These are phyloP conservation scores for Diphyllodes magnificus DNA, from an alignment of 2,113 vertebrate genomes.

Conservation along the genomic window DNA sequence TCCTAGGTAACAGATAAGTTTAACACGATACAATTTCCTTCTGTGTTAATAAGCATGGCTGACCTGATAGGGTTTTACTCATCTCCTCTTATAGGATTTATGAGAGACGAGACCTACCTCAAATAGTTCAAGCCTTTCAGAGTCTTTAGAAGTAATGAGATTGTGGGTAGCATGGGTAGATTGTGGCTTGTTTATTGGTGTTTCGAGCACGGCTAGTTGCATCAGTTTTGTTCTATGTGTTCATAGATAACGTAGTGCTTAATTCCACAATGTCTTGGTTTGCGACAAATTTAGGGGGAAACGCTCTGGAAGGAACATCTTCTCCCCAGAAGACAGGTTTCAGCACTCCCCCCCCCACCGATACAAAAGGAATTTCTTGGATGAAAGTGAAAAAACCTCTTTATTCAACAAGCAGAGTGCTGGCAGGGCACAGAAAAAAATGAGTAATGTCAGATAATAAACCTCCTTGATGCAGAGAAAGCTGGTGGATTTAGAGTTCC, in stretches of 20 bases:
- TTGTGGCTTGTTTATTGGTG: conserved; percentile 31
- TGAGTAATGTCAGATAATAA: neutral
- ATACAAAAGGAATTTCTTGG: neutral
- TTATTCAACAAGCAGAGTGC: neutral
- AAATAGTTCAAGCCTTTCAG: neutral
- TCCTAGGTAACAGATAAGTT: neutral
- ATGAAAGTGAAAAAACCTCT: neutral
- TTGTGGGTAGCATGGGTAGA: conserved; percentile 28
- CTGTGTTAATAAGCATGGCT: neutral
- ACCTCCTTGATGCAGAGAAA: neutral
- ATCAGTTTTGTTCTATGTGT: neutral
- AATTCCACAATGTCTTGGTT: neutral
- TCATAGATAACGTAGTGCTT: neutral
- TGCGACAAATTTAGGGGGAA: neutral
- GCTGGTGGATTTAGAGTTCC: neutral
- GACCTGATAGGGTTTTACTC: neutral
- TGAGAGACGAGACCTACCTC: conserved; percentile 14
- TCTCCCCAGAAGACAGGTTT: neutral
- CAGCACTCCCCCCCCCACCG: neutral
- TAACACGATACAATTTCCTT: neutral
- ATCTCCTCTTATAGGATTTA: neutral
- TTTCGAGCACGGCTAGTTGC: neutral
- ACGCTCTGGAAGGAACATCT: neutral
- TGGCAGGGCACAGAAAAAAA: neutral
- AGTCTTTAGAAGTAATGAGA: conserved; percentile 24